These are phyloP conservation scores for Escarpia spicata DNA, from an alignment of 2,888 invertebrate genomes.

Conservation along the genomic window DNA sequence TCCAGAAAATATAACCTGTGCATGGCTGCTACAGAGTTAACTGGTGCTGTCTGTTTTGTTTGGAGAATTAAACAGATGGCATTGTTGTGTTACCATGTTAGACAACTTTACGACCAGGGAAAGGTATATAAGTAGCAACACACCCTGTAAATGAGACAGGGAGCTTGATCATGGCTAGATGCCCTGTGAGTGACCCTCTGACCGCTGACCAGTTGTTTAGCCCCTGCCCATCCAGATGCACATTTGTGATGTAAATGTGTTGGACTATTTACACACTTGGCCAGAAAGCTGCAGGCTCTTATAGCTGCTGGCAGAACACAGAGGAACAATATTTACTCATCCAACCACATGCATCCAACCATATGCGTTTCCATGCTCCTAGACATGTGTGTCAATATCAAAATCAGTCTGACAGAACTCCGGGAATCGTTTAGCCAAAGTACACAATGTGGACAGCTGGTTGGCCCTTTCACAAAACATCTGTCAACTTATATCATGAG, in stretches of 20 bases:
- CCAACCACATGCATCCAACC: not conserved
- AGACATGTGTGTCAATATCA: not conserved
- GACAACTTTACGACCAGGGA: not conserved
- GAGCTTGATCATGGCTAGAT: not conserved
- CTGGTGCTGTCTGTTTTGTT: not conserved
- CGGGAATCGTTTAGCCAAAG: not conserved
- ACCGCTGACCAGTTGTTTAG: not conserved
- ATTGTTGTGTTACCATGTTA: not conserved
- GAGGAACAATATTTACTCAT: not conserved
- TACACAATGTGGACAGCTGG: not conserved
- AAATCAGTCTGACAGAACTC: not conserved
- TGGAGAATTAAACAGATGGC: not conserved
- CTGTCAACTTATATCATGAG: not conserved
- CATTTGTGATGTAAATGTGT: not conserved
- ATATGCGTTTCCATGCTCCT: not conserved
- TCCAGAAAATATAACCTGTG: not conserved
- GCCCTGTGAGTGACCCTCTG: not conserved
- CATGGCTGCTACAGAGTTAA: not conserved
- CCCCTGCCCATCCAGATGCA: not conserved
- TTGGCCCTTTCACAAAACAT: not conserved
- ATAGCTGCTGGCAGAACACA: not conserved
- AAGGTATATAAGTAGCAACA: no score
- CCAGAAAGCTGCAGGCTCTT: not conserved
- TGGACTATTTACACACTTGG: not conserved
- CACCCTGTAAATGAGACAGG: not conserved